Base-by-base conservation (phyloP, 1,140 invertebrate species). In the Ostrea edulis region DNA sequence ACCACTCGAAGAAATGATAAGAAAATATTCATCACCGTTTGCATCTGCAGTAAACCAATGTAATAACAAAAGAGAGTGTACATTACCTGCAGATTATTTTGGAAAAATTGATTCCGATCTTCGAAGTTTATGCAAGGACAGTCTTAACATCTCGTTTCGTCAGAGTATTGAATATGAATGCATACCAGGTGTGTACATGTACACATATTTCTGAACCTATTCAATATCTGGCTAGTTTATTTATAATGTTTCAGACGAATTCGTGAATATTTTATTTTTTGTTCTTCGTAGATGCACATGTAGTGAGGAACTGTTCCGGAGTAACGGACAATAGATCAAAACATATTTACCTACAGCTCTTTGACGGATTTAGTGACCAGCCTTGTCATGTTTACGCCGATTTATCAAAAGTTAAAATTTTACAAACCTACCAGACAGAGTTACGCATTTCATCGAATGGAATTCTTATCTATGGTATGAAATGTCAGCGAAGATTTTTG, bases 81-180 rank as follows among this genome's bases (percentile, higher is more conserved):
- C 55, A 3, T 62, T 62, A n/a, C 17, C 3, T n/a, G 20, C 7
- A 5, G 0, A n/a, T 17, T 62, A 62, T 62, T 62, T 62, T 62
- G 17, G 20, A 62, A 17, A 17, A 17, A 20, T 17, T 62, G 55
- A 62, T 5, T 20, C 17, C 8, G 7, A 20, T 0, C n/a, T 62
- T 62, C 55, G 55, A 62, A 17, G 17, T n/a, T 5, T 20, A 7
- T 62, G 55, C 20, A 2, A 62, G 14, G 5, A n/a, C n/a, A 20
- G n/a, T 62, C 55, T n/a, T 20, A 62, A n/a, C n/a, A 17, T 2
- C 14, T 20, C n/a, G 55, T 17, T 62, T 20, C 55, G 12, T 62
- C 55, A 62, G 17, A 62, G 55, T 62, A 62, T 62, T 62, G 55
- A 62, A 62, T 62, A 62, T 62, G 17, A 62, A 62, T 62, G 55